Evolutionary conservation across 2,797 vertebrate species (phyloP).

Genomic region (Neopelma chrysocephalum): DNA sequence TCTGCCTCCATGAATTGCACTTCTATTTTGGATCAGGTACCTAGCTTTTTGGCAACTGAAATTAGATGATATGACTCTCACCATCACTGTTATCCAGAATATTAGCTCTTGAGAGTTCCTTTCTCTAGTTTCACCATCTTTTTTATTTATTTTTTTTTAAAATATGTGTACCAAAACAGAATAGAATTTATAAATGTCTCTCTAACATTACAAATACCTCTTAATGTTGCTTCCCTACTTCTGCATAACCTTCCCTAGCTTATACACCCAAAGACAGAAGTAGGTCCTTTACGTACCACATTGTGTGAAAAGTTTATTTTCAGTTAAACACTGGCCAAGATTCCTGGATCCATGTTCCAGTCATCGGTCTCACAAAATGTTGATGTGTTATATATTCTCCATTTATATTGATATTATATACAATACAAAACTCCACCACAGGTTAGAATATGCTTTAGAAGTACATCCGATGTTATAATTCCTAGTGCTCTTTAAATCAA

Average conservation of each 20-base stretch:
- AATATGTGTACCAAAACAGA: neutral
- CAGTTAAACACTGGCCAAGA: neutral
- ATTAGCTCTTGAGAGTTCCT: neutral
- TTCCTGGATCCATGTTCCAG: neutral
- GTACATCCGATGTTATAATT: neutral
- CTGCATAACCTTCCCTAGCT: neutral
- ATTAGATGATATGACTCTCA: neutral
- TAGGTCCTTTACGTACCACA: neutral
- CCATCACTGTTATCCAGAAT: neutral
- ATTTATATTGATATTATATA: neutral
- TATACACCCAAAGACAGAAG: neutral
- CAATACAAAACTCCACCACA: neutral
- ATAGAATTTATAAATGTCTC: neutral
- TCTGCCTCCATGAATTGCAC: neutral
- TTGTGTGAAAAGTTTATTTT: neutral
- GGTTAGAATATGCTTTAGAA: neutral
- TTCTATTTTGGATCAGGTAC: conserved; percentile 2
- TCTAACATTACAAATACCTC: neutral
- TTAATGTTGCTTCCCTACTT: neutral
- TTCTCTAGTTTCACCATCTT: neutral
- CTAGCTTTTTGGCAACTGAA: neutral
- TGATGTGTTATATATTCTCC: neutral
- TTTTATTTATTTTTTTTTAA: neutral
- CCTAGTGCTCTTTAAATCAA: neutral
- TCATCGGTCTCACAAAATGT: neutral